Conservation (phyloP, 2,797 vertebrate species). For the Distichodus sexfasciatus region DNA sequence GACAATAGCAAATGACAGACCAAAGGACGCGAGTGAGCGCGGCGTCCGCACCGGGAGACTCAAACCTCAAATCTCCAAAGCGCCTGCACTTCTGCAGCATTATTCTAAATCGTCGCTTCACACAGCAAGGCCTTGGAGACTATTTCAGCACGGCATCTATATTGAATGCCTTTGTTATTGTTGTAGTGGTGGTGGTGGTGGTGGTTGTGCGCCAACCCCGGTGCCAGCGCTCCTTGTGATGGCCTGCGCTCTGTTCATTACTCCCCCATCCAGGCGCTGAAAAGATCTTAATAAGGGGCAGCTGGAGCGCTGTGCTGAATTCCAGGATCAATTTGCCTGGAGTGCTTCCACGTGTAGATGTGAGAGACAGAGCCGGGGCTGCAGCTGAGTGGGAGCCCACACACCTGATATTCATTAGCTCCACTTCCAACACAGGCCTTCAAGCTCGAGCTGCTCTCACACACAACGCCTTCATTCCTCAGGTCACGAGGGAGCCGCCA, state of each 20-base stretch:
- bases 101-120: background rate
- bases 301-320: constrained; percentile 26
- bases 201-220: background rate
- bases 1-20: background rate
- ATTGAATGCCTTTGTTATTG: constrained; percentile 2
- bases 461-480: constrained; percentile 4
- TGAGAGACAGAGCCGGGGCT: background rate
- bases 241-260: background rate
- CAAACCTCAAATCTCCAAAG: background rate
- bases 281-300: constrained; percentile 35
- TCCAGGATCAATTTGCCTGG: constrained; percentile 30
- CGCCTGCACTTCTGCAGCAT: background rate
- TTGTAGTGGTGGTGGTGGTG: no score
- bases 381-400: background rate
- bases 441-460: constrained; percentile 1
- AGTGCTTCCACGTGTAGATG: constrained; percentile 25
- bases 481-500: constrained; percentile 9
- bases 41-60: background rate
- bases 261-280: constrained; percentile 4
- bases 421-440: constrained; percentile 27
- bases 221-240: background rate
- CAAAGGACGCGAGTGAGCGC: background rate
- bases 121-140: background rate
- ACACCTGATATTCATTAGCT: constrained; percentile 21
- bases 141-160: background rate